Evolutionary conservation across 2,888 invertebrate genomes (phyloP).

Genomic region (Chirona hameri): DNA sequence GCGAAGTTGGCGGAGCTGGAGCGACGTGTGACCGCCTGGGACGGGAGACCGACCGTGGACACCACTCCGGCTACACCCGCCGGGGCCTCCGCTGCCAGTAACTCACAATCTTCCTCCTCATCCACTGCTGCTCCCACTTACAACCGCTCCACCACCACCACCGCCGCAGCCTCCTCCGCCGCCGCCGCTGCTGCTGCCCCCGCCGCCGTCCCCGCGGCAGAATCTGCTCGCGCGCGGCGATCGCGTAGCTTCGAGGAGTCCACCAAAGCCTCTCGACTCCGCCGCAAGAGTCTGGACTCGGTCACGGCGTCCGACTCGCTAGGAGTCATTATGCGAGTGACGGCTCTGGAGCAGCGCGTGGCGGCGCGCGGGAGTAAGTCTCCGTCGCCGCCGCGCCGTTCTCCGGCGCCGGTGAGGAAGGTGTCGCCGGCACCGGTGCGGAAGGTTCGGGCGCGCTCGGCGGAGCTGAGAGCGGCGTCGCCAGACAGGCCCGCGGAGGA

Average conservation of each 20-base stretch:
- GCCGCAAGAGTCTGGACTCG: constrained; percentile 73
- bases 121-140: background rate
- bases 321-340: constrained; percentile 71
- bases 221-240: constrained; percentile 32
- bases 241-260: constrained; percentile 41
- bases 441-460: background rate
- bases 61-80: too few relatives aligned
- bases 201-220: background rate
- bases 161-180: too few relatives aligned
- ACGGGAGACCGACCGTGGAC: constrained; percentile 43
- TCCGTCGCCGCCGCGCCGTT: constrained; percentile 30
- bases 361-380: constrained; percentile 44
- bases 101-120: background rate
- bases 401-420: constrained; percentile 30
- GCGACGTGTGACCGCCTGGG: constrained; percentile 58
- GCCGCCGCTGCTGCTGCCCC: background rate
- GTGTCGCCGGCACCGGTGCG: constrained; percentile 28
- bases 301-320: constrained; percentile 53
- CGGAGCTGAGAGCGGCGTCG: background rate
- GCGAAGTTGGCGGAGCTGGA: constrained; percentile 77
- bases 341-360: constrained; percentile 72
- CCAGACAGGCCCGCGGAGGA: constrained; percentile 25
- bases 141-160: background rate
- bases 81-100: too few relatives aligned
- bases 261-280: constrained; percentile 41